phyloP scores from a whole-genome alignment of 1,140 invertebrate species.

The Parapsyche elsis region DNA sequence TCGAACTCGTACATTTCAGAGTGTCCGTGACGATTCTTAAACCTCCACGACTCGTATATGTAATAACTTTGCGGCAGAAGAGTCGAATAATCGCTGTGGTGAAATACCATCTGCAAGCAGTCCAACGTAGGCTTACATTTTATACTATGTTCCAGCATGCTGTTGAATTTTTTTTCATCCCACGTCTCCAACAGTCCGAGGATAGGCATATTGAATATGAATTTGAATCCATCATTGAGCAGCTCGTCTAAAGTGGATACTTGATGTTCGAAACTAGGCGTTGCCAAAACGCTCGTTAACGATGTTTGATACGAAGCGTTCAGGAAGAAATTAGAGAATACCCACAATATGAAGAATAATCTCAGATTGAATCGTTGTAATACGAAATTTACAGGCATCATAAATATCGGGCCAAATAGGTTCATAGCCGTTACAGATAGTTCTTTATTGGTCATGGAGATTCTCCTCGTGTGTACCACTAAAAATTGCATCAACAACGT shows the following conservation, averaged over 20 bases:
- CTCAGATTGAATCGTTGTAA: conserved; percentile 31
- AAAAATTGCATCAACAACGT: conserved; percentile 41
- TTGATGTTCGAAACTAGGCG: conserved; percentile 44
- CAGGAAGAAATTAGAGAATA: conserved; percentile 48
- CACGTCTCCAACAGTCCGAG: neutral
- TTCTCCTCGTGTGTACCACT: conserved; percentile 6
- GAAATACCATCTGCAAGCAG: conserved; percentile 27
- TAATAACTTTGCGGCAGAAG: conserved; percentile 44
- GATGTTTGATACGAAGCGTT: conserved; percentile 44
- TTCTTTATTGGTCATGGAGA: conserved; percentile 39
- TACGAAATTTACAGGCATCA: conserved; percentile 40
- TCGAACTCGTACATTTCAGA: conserved; percentile 52
- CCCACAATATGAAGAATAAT: conserved; percentile 51
- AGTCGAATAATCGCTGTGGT: conserved; percentile 28
- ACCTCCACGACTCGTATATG: conserved; percentile 47
- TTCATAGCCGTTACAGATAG: conserved; percentile 36
- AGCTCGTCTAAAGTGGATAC: conserved; percentile 50
- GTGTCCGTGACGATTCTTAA: conserved; percentile 33
- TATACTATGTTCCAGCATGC: neutral
- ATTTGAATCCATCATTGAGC: conserved; percentile 40
- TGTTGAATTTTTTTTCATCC: neutral
- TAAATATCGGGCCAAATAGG: conserved; percentile 34
- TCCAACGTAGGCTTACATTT: conserved; percentile 9
- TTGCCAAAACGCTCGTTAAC: conserved; percentile 48
- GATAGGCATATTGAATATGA: conserved; percentile 25